These are phyloP conservation scores for Acanthiza pusilla DNA, from an alignment of 2,797 vertebrate genomes.

Conservation along the genomic window DNA sequence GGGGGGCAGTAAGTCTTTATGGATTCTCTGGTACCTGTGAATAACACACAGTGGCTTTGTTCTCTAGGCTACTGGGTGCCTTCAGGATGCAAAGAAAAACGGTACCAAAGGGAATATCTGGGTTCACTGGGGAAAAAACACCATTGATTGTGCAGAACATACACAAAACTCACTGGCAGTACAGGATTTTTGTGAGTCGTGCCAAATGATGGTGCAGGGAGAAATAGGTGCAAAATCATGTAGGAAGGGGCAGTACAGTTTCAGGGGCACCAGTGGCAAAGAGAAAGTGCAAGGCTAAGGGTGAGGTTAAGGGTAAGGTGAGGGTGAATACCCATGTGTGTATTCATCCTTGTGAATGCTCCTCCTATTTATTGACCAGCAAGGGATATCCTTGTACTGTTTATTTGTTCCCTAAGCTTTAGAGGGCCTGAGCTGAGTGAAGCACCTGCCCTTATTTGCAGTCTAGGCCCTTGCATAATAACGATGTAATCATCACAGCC, in stretches of 20 bases:
- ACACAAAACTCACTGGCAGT: background rate
- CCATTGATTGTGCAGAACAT: background rate
- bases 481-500: background rate
- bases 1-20: constrained; percentile 29
- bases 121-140: background rate
- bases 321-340: background rate
- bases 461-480: background rate
- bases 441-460: background rate
- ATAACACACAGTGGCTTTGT: background rate
- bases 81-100: background rate
- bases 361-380: background rate
- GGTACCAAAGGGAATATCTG: background rate
- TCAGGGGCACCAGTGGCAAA: background rate
- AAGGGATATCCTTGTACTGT: background rate
- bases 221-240: background rate
- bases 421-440: background rate
- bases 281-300: background rate
- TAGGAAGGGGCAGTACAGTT: background rate
- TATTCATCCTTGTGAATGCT: background rate
- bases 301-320: background rate
- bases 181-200: background rate
- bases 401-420: background rate
- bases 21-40: constrained; percentile 9
- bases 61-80: background rate
- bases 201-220: background rate